Percentiles rank a stretch among this genome's conserved stretches.
Evolutionary conservation across 2,888 invertebrate genomes (phyloP).

Genomic region (Leptopilina drosophilae): DNA sequence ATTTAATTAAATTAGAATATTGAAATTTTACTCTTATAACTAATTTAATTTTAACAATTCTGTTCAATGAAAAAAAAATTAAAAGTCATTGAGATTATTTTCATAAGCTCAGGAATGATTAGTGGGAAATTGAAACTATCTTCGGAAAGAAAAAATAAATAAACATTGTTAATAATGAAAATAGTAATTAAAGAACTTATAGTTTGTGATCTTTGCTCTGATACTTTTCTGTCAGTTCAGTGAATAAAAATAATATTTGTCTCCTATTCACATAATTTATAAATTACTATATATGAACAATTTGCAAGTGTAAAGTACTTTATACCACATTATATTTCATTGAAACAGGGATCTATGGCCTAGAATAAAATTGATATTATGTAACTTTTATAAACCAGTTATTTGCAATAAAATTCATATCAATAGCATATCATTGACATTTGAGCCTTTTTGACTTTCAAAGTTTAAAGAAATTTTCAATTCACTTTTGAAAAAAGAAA

Average conservation of each 20-base stretch:
- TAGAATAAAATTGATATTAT: constrained; percentile 15
- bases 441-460: not conserved
- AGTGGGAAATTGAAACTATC: not conserved
- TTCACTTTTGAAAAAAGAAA: not conserved
- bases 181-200: not conserved
- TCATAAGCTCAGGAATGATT: not conserved
- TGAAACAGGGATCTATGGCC: constrained; percentile 16
- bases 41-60: no score
- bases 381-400: constrained; percentile 1
- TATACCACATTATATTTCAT: constrained; percentile 9
- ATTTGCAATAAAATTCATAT: constrained; percentile 6
- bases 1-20: no score
- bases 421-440: not conserved
- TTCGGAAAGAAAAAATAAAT: not conserved
- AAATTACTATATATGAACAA: constrained; percentile 9
- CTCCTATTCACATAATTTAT: not conserved
- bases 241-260: not conserved
- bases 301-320: constrained; percentile 15
- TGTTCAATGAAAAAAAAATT: no score
- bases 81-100: no score
- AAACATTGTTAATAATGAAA: not conserved
- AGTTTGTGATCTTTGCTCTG: not conserved
- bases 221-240: not conserved
- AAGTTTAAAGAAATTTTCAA: not conserved
- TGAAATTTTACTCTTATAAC: no score